Percentiles rank a stretch among this genome's conserved stretches.
phyloP scores from a whole-genome alignment of 2,888 invertebrate genomes.

The Orthosia gothica region DNA sequence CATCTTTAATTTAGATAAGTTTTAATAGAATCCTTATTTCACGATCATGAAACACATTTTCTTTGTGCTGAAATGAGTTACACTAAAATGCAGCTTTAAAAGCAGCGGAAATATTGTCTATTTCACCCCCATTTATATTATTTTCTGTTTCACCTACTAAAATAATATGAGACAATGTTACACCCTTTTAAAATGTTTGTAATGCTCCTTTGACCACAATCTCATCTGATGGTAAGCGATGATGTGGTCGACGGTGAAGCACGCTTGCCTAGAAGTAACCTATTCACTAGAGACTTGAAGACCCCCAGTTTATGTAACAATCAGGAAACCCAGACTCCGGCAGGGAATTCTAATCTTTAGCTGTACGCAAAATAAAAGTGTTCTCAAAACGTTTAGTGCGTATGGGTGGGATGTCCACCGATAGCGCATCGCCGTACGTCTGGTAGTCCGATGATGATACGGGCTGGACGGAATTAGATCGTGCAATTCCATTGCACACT shows the following conservation, averaged over 20 bases:
- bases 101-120: background rate
- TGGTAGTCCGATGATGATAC: too few species aligned
- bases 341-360: too few species aligned
- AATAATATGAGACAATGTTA: background rate
- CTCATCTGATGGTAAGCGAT: background rate
- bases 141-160: background rate
- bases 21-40: constrained; percentile 11
- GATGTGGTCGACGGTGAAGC: background rate
- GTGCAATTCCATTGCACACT: too few species aligned
- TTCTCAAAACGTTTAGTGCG: too few species aligned
- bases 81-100: background rate
- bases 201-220: background rate
- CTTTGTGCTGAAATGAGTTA: background rate
- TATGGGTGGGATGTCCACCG: too few species aligned
- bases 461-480: too few species aligned
- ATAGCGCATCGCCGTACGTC: too few species aligned
- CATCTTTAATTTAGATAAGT: constrained; percentile 37
- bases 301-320: too few species aligned
- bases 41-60: background rate
- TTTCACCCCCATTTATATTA: background rate
- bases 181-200: background rate
- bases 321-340: too few species aligned
- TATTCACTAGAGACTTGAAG: too few species aligned
- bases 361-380: too few species aligned
- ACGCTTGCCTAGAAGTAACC: background rate